phyloP scores from a whole-genome alignment of 2,888 invertebrate genomes.

The Ptilodon capucinus region DNA sequence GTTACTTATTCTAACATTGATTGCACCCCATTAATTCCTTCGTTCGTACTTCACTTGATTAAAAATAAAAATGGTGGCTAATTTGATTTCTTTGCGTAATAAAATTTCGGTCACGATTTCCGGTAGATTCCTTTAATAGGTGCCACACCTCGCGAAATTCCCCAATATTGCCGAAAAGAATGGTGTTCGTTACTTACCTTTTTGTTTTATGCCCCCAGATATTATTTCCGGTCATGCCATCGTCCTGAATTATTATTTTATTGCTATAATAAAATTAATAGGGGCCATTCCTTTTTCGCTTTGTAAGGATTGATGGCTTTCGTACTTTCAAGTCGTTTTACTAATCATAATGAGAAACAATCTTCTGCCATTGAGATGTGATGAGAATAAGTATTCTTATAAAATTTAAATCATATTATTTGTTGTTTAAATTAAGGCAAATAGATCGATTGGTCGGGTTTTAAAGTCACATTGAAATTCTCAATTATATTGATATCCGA shows the following conservation, averaged over 20 bases:
- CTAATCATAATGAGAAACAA: slow-evolving; percentile 22
- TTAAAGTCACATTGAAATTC: too few relatives aligned
- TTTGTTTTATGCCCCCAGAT: slow-evolving; percentile 66
- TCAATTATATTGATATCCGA: too few relatives aligned
- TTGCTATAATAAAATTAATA: slow-evolving; percentile 64
- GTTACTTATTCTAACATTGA: background rate
- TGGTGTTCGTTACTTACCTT: slow-evolving; percentile 65
- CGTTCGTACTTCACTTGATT: slow-evolving; percentile 52
- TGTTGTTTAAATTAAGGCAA: background rate
- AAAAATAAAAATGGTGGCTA: slow-evolving; percentile 59
- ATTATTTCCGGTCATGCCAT: slow-evolving; percentile 78
- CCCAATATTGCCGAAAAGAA: slow-evolving; percentile 69
- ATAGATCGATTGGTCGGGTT: too few relatives aligned
- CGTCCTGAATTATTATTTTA: slow-evolving; percentile 70
- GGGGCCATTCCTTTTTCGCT: slow-evolving; percentile 25
- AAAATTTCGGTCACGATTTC: slow-evolving; percentile 54
- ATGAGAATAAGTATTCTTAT: slow-evolving; percentile 14
- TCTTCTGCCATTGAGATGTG: slow-evolving; percentile 4
- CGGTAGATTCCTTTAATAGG: slow-evolving; percentile 43
- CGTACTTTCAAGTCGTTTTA: slow-evolving; percentile 21
- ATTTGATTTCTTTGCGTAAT: slow-evolving; percentile 57
- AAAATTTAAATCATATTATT: slow-evolving; percentile 3
- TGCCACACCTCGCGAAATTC: slow-evolving; percentile 69
- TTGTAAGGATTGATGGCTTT: slow-evolving; percentile 29
- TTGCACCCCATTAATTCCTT: background rate